A percentile compares a stretch with the other conserved stretches of the same genome.
Evolutionary conservation across 2,888 invertebrate species (phyloP).

Genomic region (Dermolepida albohirtum): DNA sequence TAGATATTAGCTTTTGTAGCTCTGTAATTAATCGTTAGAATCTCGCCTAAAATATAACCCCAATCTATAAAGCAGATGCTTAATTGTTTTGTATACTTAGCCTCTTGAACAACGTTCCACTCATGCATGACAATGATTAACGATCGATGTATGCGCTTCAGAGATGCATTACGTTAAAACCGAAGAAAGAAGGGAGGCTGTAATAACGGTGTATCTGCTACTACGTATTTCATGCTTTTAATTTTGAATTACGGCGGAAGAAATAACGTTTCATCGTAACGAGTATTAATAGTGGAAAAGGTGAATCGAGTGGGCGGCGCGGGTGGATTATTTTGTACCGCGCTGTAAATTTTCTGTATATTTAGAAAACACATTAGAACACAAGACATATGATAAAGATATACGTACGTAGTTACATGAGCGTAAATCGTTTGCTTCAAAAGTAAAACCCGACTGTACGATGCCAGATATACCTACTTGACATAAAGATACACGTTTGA

Average conservation of each 20-base stretch:
- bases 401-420: not conserved
- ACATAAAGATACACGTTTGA: constrained; percentile 21
- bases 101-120: constrained; percentile 32
- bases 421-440: constrained; percentile 22
- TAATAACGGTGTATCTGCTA: constrained; percentile 31
- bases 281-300: too few species aligned
- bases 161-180: constrained; percentile 25
- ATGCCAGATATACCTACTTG: constrained; percentile 7
- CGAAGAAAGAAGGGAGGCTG: not conserved
- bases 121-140: constrained; percentile 36
- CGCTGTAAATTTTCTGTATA: not conserved
- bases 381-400: constrained; percentile 1
- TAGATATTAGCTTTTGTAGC: too few species aligned
- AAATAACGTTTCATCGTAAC: not conserved
- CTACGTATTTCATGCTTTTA: constrained; percentile 2
- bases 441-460: constrained; percentile 1
- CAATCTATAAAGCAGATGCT: constrained; percentile 36
- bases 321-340: too few species aligned
- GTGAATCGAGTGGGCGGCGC: too few species aligned
- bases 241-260: constrained; percentile 2
- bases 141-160: constrained; percentile 28
- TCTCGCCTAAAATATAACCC: constrained; percentile 30
- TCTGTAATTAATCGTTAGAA: not conserved
- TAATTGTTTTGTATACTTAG: constrained; percentile 34
- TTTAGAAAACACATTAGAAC: constrained; percentile 12